Evolutionary conservation across 2,113 vertebrate genomes (phyloP).

Genomic region (Grammomys surdaster): DNA sequence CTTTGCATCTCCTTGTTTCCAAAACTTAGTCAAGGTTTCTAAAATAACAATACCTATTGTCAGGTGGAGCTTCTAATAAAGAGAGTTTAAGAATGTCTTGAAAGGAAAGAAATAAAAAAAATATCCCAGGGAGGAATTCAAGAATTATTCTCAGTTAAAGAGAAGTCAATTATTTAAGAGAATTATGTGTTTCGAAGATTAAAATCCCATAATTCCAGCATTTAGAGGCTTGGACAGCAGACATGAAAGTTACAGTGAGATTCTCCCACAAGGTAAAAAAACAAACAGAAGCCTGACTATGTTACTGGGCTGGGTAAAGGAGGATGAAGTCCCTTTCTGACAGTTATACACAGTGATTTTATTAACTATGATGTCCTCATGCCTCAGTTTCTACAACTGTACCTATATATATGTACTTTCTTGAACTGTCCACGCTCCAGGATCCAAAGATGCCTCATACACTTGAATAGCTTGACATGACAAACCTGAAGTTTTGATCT

Average conservation of each 20-base stretch:
- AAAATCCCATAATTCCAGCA: no score
- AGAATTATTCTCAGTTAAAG: no score
- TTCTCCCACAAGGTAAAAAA: no score
- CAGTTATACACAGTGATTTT: not conserved
- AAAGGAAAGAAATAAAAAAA: no score
- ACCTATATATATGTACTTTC: not conserved
- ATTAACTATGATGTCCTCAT: not conserved
- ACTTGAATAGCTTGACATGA: not conserved
- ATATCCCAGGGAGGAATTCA: no score
- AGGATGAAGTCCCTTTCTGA: not conserved
- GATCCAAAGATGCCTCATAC: not conserved
- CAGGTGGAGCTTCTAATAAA: not conserved
- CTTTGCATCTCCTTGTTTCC: not conserved
- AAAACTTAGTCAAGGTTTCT: not conserved
- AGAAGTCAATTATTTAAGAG: no score
- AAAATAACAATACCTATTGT: not conserved
- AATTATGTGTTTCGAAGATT: no score
- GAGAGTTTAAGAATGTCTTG: not conserved
- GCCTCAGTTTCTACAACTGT: not conserved
- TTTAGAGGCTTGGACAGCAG: no score
- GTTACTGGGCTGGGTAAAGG: not conserved
- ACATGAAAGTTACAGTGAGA: no score
- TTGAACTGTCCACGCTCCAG: fast-evolving
- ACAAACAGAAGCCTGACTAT: not conserved
- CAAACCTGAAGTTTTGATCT: not conserved